These are phyloP conservation scores for Ceraclea dissimilis DNA, from an alignment of 2,888 invertebrate species.

Conservation along the genomic window DNA sequence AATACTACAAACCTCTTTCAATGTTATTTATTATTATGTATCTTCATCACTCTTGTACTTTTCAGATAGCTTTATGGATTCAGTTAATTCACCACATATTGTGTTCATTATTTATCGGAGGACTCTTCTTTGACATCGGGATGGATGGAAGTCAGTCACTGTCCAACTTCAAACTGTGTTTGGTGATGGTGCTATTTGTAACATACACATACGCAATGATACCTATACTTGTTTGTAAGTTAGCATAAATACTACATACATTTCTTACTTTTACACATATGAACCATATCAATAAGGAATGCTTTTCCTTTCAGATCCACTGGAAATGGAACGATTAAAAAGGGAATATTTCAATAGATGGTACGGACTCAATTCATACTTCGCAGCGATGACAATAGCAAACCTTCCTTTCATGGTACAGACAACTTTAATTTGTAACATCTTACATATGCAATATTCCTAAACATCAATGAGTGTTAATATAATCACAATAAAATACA, in stretches of 20 bases:
- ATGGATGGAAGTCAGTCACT: constrained; percentile 49
- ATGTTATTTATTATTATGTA: too few relatives aligned
- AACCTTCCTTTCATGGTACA: constrained; percentile 50
- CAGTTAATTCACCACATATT: constrained; percentile 50
- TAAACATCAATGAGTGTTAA: background rate
- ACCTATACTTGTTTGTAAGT: constrained; percentile 55
- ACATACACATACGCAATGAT: constrained; percentile 58
- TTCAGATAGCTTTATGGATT: constrained; percentile 46
- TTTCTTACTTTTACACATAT: background rate
- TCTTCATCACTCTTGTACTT: constrained; percentile 13
- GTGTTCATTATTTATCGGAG: constrained; percentile 48
- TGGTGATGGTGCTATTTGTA: constrained; percentile 52
- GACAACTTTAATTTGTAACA: background rate
- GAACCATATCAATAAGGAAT: background rate
- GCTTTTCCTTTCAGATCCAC: constrained; percentile 58
- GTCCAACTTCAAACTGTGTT: constrained; percentile 54
- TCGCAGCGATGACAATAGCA: constrained; percentile 48
- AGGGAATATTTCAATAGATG: constrained; percentile 90
- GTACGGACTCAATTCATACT: constrained; percentile 67
- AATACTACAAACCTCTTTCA: too few relatives aligned
- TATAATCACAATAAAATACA: too few relatives aligned
- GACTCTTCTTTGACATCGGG: constrained; percentile 51
- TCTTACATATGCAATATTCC: background rate
- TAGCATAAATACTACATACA: background rate
- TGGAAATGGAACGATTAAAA: constrained; percentile 80